Base-by-base conservation (phyloP, 1,140 invertebrate species). In the Scylla paramamosain region DNA sequence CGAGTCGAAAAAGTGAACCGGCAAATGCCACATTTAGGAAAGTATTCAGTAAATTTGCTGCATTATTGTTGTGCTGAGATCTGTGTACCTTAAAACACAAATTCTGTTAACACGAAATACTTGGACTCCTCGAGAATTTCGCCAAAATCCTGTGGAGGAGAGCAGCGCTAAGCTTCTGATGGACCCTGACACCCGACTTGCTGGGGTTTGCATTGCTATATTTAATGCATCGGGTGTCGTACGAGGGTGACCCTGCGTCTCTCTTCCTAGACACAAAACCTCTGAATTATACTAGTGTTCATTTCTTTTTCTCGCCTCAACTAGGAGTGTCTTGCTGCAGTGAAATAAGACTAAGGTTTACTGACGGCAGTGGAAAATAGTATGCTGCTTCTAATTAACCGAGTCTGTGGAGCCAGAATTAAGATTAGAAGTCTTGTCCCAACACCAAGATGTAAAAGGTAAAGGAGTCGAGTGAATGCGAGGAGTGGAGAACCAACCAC, bases 201-300 rank as follows among this genome's bases (percentile, higher is more conserved):
- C 77, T 25, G 28, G 25, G 77, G 92, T 20, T 46, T 86, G 25
- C 82, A 83, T 93, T 48, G 77, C 82, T 46, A 93, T 93, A 93
- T 93, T 93, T 93, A 93, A 93, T 93, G 92, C 82, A 93, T 84
- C 12, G 25, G 39, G 39, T 67, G 92, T 93, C 92, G 92, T 93
- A 93, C 92, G 82, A 48, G 77, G 92, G 46, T 31, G 39, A 48
- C 77, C 82, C 20, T 31, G 46, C 77, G 45, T 86, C 39, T 84
- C 77, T 46, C 28, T 48, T 39, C 39, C 16, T 25, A 45, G 28
- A 91, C 29, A 39, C 32, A 92, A 48, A 46, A 25, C 45, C 29
- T 31, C 77, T 93, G 82, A 93, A 86, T 93, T 93, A 93, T 93
- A 93, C 39, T 59, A n/a, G 25, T 29, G 48, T 91, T 7, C 12